Conservation (phyloP, 2,113 vertebrate genomes). For the Thryonomys swinderianus region DNA sequence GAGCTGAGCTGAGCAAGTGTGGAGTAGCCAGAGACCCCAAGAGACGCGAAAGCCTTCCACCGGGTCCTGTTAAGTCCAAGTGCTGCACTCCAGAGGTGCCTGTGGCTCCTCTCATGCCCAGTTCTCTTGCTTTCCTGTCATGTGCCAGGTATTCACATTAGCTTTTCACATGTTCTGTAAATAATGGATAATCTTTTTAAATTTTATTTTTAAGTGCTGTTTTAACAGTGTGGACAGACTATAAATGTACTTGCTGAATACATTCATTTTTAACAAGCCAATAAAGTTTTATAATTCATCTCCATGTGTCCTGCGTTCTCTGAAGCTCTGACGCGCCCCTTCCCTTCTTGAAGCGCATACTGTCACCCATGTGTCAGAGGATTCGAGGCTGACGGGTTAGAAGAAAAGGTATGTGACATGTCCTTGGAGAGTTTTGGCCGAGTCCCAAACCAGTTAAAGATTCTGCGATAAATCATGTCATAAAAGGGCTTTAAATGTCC, state of each 20-base stretch:
- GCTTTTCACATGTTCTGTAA: slow-evolving; percentile 77
- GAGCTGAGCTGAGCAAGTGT: background rate
- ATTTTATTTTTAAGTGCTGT: slow-evolving; percentile 77
- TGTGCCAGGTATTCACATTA: slow-evolving; percentile 60
- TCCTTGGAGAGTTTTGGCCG: background rate
- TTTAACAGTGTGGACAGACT: slow-evolving; percentile 74
- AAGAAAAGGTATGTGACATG: background rate
- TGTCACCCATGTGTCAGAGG: background rate
- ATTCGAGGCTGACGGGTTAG: background rate
- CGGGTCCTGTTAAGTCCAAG: background rate
- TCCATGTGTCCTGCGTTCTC: slow-evolving; percentile 79
- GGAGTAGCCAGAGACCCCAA: background rate
- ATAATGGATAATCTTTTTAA: slow-evolving; percentile 73
- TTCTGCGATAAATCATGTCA: background rate
- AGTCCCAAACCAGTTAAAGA: background rate
- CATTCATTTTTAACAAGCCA: slow-evolving; percentile 81
- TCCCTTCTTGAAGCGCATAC: background rate
- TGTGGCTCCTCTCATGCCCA: slow-evolving; percentile 59
- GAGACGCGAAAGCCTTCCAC: too few species aligned
- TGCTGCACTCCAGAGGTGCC: slow-evolving; percentile 73
- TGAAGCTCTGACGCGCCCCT: slow-evolving; percentile 21
- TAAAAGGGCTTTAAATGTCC: background rate
- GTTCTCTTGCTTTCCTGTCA: background rate
- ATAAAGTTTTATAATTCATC: slow-evolving; percentile 86
- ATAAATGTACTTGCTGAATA: slow-evolving; percentile 79